phyloP scores from a whole-genome alignment of 2,888 invertebrate species.

The Chymomyza amoena region DNA sequence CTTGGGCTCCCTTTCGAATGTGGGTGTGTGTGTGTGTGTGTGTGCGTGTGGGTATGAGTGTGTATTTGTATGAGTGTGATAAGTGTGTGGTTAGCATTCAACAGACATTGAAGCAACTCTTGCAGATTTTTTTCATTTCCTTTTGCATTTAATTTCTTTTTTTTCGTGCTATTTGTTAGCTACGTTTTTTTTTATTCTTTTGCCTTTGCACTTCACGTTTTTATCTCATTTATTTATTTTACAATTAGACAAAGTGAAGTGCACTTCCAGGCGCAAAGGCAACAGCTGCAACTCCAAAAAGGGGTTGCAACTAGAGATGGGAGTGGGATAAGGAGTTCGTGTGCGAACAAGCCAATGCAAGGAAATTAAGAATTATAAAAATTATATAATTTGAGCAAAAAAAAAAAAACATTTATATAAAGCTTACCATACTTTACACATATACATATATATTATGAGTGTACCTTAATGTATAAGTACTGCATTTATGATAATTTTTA shows the following conservation, averaged over 20 bases:
- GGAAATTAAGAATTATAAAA: too few species aligned
- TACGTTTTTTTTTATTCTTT: constrained; percentile 1
- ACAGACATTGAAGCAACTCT: constrained; percentile 13
- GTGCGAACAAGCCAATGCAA: too few species aligned
- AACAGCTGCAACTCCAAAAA: constrained; percentile 21
- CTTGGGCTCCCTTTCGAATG: neutral
- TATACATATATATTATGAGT: too few species aligned
- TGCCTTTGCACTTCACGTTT: constrained; percentile 45
- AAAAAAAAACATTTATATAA: too few species aligned
- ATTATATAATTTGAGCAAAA: too few species aligned
- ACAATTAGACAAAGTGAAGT: constrained; percentile 70
- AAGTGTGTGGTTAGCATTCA: constrained; percentile 33
- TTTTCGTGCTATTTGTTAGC: neutral
- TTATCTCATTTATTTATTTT: constrained; percentile 69
- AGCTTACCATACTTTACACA: too few species aligned
- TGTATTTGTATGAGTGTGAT: neutral
- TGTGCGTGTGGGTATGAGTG: neutral
- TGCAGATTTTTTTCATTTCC: constrained; percentile 54
- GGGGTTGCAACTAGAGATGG: constrained; percentile 21
- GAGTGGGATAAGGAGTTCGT: too few species aligned
- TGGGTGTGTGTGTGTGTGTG: neutral
- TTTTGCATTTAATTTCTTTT: constrained; percentile 21
- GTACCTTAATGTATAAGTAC: too few species aligned
- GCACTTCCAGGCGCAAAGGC: constrained; percentile 29
- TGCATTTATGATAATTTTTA: too few species aligned